Percentiles rank a stretch among this genome's conserved stretches.
These are phyloP conservation scores for Drosophila busckii DNA, from an alignment of 1,140 invertebrate genomes.

Conservation along the genomic window DNA sequence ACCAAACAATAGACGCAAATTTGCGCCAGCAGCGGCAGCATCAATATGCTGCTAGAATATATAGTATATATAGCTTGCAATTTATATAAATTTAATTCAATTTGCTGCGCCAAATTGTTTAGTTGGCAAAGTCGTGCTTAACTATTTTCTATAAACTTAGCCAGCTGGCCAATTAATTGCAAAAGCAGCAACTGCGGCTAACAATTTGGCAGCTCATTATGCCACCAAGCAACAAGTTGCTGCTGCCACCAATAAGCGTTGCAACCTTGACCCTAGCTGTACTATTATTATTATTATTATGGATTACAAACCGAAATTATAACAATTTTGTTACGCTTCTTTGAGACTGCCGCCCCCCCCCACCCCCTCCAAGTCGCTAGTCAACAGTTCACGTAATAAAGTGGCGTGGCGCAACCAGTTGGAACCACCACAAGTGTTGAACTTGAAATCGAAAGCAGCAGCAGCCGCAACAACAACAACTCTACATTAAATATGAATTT, in stretches of 20 bases:
- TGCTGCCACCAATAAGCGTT: constrained; percentile 60
- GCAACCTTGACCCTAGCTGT: constrained; percentile 65
- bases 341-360: constrained; percentile 31
- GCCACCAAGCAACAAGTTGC: constrained; percentile 50
- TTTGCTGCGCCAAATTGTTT: constrained; percentile 68
- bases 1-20: constrained; percentile 46
- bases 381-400: constrained; percentile 59
- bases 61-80: constrained; percentile 48
- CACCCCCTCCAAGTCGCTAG: background rate
- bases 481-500: background rate
- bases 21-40: constrained; percentile 8
- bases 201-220: constrained; percentile 75
- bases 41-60: constrained; percentile 9
- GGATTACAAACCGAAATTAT: constrained; percentile 66
- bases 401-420: constrained; percentile 58
- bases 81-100: constrained; percentile 77
- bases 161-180: constrained; percentile 44
- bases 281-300: constrained; percentile 47
- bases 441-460: constrained; percentile 72
- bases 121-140: constrained; percentile 52
- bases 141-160: constrained; percentile 36
- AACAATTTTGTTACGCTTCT: constrained; percentile 76
- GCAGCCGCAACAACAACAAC: constrained; percentile 24
- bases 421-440: constrained; percentile 67
- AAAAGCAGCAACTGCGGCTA: constrained; percentile 29